Evolutionary conservation across 1,140 invertebrate species (phyloP), one percentile per base, ranked within the genome.

Genomic region (Drosophila sp.): DNA sequence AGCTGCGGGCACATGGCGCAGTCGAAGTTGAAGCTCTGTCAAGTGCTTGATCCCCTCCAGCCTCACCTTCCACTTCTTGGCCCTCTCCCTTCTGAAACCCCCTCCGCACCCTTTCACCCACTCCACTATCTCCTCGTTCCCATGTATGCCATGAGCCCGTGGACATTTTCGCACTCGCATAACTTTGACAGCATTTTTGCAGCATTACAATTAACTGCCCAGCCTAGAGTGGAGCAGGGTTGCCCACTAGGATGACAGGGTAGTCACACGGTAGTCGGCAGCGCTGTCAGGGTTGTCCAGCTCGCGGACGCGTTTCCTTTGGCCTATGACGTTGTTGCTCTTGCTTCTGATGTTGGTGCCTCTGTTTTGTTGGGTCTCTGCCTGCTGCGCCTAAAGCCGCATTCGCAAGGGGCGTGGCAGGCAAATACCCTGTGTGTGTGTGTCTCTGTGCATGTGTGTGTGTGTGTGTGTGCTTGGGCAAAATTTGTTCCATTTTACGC

Each of bases 401-500:
- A 29, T 50, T 13, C 46, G 25, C 14, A 7, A 7, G 11, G 46
- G 46, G 46, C 46, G 46, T 50, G 46, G 25, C 27, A 50, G 45
- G 45, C 45, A 25, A 46, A 46, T 21, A 46, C 45, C 21, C 21
- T n/a, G 6, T 18, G 5, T 9, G 2, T 43, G 40, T 43, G 40
- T 38, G 27, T 21, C n/a, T n/a, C n/a, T n/a, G n/a, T n/a, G 16
- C 7, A 14, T 45, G 41, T 18, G 48, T 7, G 32, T 7, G 46
- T 54, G 32, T 40, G 21, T 25, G 32, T 18, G 73, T 57, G 61
- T 66, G 14, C 50, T 27, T 45, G 63, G 62, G 40, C 40, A 43
- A 86, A 84, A 84, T 86, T 86, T 86, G 81, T 84, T 84, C 81
- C 81, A 84, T 86, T 84, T 84, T 84, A 86, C 81, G 81, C 81